Evolutionary conservation across 1,140 invertebrate genomes (phyloP), one percentile per base, ranked within the genome.

Genomic region (Lethrus apterus): DNA sequence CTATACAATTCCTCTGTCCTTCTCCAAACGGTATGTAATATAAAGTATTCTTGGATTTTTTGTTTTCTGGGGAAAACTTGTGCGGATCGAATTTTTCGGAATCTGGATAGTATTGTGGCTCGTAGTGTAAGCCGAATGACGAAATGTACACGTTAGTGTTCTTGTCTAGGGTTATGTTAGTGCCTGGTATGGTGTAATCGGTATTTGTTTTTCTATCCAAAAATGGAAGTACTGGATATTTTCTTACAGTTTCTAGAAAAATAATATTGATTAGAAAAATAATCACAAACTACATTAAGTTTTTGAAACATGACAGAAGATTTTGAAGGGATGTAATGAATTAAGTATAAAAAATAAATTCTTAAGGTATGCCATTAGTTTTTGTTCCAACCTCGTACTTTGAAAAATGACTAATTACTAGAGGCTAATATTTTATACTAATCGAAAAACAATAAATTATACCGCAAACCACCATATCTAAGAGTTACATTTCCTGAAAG

Each of bases 11-110:
- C 32, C 77, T 57, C 1, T 69, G 68, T 4, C 77, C 77, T 23
- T 71, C 73, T 3, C 75, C 74, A 56, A 79, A 79, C 3, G 77
- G 73, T 23, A 77, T 52, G 54, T 68, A 78, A 1, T 61, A 64
- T 35, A 57, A 64, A 4, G 57, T 57, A 9, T 62, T 43, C 19
- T 66, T 55, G 19, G 65, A 44, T 4, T 55, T 46, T 21, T 62
- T 61, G 20, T 68, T 64, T 41, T 67, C 60, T 9, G 70, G 66
- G 2, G 66, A 50, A 58, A 83, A 84, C 36, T 79, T 62, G 31
- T 81, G 76, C 0, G 81, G 81, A 61, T 80, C 67, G 56, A 79
- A 84, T 9, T 56, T 57, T 20, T 75, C 68, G 4, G 80, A 78
- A 44, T 82, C 64, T n/a, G 76, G 70, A 56, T 69, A 83, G 44